A percentile compares a stretch with the other conserved stretches of the same genome.
These are phyloP conservation scores for Phrynocephalus vlangalii DNA, from an alignment of 2,797 vertebrate genomes.

Conservation along the genomic window DNA sequence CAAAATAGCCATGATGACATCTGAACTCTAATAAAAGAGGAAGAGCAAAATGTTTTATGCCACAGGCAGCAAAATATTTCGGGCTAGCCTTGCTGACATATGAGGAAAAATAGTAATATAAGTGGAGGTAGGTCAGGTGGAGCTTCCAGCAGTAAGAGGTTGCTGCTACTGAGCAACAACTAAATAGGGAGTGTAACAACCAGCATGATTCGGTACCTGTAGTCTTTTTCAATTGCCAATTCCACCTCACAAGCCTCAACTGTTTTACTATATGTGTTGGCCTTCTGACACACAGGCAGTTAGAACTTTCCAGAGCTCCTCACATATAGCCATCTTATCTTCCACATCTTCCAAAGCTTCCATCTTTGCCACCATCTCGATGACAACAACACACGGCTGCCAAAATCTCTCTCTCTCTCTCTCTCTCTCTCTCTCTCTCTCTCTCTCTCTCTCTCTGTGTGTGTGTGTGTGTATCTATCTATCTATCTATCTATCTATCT, in stretches of 20 bases:
- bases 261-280: slow-evolving; percentile 7
- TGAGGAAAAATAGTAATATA: background rate
- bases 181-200: no score
- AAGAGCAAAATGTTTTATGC: background rate
- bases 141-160: background rate
- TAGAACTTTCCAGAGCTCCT: slow-evolving; percentile 37
- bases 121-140: background rate
- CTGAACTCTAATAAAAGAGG: no score
- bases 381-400: no score
- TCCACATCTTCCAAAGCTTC: slow-evolving; percentile 52
- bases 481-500: no score
- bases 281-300: background rate
- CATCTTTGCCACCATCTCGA: no score
- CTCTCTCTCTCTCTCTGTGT: no score
- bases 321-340: slow-evolving; percentile 66
- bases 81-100: background rate
- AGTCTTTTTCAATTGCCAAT: background rate
- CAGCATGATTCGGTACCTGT: no score
- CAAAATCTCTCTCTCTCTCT: no score
- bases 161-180: background rate
- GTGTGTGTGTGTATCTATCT: no score
- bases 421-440: no score
- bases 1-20: no score
- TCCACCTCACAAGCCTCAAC: slow-evolving; percentile 28
- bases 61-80: background rate